Conservation (phyloP, 2,113 vertebrate genomes). For the Penelope pileata region DNA sequence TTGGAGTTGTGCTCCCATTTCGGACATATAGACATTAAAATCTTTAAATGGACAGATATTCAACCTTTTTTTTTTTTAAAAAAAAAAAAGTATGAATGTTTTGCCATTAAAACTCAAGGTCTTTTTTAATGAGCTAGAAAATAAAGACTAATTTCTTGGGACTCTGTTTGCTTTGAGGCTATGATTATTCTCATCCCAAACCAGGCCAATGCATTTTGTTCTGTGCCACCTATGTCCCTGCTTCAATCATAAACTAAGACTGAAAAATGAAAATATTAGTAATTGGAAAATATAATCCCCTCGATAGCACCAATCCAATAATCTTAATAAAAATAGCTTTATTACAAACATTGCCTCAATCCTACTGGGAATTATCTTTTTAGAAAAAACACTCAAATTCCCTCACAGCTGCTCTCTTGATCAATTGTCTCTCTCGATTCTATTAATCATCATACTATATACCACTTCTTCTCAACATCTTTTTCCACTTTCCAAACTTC, state of each 20-base stretch:
- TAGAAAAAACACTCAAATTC: constrained; percentile 40
- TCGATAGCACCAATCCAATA: constrained; percentile 67
- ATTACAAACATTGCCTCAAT: constrained; percentile 60
- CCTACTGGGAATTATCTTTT: constrained; percentile 37
- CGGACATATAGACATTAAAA: not conserved
- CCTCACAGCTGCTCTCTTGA: constrained; percentile 52
- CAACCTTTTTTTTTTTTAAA: not conserved
- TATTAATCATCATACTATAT: constrained; percentile 22
- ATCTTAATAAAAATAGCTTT: constrained; percentile 73
- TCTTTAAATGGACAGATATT: not conserved
- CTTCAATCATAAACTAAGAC: constrained; percentile 70
- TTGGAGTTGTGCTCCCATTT: not conserved
- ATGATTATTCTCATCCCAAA: constrained; percentile 72
- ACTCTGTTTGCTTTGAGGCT: constrained; percentile 69
- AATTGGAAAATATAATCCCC: constrained; percentile 69
- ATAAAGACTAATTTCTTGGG: constrained; percentile 71
- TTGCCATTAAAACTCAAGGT: constrained; percentile 63
- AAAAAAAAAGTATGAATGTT: not conserved
- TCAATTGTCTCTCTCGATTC: constrained; percentile 38
- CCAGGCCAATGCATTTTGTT: constrained; percentile 67
- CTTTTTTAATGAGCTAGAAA: constrained; percentile 73
- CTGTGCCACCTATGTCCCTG: constrained; percentile 67
- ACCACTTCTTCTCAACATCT: not conserved
- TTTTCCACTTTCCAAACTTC: constrained; percentile 9
- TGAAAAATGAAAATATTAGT: constrained; percentile 67